A percentile compares a stretch with the other conserved stretches of the same genome.
phyloP scores from a whole-genome alignment of 2,113 vertebrate species.

The Alligator mississippiensis region DNA sequence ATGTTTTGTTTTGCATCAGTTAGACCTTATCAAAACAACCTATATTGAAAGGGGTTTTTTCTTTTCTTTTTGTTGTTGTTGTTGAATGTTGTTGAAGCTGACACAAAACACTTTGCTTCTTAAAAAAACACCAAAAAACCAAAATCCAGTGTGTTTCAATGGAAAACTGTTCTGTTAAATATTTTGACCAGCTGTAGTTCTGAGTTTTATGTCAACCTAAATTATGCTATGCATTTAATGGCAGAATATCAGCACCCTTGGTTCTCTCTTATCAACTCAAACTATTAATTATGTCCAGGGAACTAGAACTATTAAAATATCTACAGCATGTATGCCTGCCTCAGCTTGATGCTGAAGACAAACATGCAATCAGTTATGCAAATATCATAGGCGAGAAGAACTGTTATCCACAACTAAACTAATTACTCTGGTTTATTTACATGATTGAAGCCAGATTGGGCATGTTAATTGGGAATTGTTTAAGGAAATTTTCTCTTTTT shows the following conservation, averaged over 20 bases:
- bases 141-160: not conserved
- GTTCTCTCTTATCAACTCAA: not conserved
- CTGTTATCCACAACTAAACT: not conserved
- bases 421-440: constrained; percentile 41
- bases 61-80: not conserved
- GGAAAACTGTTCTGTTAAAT: not conserved
- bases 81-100: not conserved
- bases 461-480: not conserved
- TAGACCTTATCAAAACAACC: not conserved
- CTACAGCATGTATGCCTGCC: not conserved
- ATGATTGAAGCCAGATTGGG: not conserved
- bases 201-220: not conserved
- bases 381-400: constrained; percentile 18
- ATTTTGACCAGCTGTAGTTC: not conserved
- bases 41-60: not conserved
- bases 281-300: not conserved
- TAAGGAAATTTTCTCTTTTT: not conserved
- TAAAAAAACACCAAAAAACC: not conserved
- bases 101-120: not conserved
- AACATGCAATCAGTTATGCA: constrained; percentile 38
- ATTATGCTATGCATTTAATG: not conserved
- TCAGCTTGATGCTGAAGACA: constrained; percentile 20
- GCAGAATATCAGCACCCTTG: not conserved
- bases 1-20: not conserved
- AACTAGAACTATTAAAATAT: not conserved